A percentile compares a stretch with the other conserved stretches of the same genome.
Conservation (phyloP, 2,113 vertebrate genomes). For the Periophthalmus modestus region DNA sequence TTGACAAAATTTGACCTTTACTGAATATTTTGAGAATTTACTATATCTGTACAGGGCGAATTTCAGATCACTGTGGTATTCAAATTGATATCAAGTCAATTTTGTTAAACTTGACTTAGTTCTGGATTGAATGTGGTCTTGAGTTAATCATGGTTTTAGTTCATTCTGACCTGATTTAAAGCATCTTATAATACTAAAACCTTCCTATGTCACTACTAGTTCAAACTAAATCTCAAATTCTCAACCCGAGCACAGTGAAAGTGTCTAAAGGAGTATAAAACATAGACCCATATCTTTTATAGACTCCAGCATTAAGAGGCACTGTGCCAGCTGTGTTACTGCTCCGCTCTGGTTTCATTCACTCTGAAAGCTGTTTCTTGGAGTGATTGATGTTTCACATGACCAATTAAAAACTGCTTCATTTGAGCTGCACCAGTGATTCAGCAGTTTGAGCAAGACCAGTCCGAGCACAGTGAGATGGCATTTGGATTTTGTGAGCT, state of each 20-base stretch:
- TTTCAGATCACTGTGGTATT: too few species aligned
- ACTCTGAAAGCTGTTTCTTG: constrained; percentile 57
- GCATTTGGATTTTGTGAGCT: constrained; percentile 47
- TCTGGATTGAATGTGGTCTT: neutral
- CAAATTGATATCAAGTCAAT: too few species aligned
- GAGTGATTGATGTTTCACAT: constrained; percentile 61
- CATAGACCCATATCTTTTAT: constrained; percentile 15
- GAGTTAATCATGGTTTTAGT: too few species aligned
- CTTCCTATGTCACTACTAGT: neutral
- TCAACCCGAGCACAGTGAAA: neutral
- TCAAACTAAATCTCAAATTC: neutral
- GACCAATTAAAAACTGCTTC: constrained; percentile 28
- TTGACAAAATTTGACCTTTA: too few species aligned
- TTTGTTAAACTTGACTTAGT: too few species aligned
- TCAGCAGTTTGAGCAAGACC: constrained; percentile 52
- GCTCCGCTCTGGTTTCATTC: constrained; percentile 46
- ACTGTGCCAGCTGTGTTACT: constrained; percentile 36
- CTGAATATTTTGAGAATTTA: too few species aligned
- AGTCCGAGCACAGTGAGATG: constrained; percentile 41
- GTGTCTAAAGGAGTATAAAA: neutral
- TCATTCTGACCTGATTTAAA: too few species aligned
- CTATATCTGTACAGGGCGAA: too few species aligned
- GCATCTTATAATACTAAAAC: too few species aligned
- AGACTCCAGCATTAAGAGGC: constrained; percentile 34
- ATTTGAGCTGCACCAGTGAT: constrained; percentile 49